Evolutionary conservation across 2,797 vertebrate genomes (phyloP).

Genomic region (Notoglanidium macrostoma): DNA sequence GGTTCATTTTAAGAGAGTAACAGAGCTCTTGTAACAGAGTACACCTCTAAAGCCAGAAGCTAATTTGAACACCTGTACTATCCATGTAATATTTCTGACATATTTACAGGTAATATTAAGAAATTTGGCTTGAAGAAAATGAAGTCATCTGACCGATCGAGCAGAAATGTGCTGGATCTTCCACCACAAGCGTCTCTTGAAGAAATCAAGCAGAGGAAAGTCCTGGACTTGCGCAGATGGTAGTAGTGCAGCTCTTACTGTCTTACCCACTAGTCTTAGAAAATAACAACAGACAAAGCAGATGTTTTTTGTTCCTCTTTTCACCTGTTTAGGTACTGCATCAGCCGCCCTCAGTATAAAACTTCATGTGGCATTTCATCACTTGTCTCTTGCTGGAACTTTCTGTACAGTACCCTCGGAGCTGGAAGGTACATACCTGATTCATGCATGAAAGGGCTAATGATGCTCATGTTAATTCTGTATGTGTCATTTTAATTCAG

Average conservation of each 20-base stretch:
- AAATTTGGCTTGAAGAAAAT: conserved; percentile 87
- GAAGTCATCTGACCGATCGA: conserved; percentile 84
- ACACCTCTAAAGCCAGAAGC: background rate
- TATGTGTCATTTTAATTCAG: background rate
- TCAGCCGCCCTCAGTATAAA: conserved; percentile 98
- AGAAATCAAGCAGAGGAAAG: conserved; percentile 94
- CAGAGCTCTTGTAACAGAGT: background rate
- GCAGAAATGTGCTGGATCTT: conserved; percentile 84
- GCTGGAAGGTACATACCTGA: conserved; percentile 85
- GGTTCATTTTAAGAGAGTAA: too few relatives aligned
- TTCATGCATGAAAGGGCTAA: background rate
- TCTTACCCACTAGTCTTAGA: background rate
- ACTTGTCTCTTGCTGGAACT: conserved; percentile 97
- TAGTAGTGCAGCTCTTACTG: conserved; percentile 58
- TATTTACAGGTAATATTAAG: conserved; percentile 82
- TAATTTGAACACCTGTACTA: background rate
- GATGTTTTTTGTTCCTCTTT: conserved; percentile 8
- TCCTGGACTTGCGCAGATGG: conserved; percentile 95
- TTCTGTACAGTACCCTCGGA: conserved; percentile 93
- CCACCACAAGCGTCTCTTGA: conserved; percentile 80
- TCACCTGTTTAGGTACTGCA: conserved; percentile 86
- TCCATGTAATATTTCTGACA: background rate
- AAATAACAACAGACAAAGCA: background rate
- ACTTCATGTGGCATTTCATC: conserved; percentile 98
- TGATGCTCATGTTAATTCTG: background rate